Evolutionary conservation across 2,113 vertebrate genomes (phyloP).

Genomic region (Chrysemys picta): DNA sequence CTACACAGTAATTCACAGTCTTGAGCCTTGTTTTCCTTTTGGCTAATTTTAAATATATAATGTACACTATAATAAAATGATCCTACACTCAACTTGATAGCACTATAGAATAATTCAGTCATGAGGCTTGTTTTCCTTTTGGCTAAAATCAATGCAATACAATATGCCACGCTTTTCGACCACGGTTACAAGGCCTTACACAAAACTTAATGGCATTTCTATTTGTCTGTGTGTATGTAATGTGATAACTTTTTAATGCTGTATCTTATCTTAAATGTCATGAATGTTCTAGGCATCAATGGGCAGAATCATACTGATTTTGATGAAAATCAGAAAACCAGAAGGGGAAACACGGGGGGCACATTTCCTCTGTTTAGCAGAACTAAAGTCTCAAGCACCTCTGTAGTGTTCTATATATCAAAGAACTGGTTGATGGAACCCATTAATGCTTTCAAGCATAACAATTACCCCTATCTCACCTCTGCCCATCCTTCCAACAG

Average conservation of each 20-base stretch:
- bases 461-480: background rate
- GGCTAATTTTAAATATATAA: background rate
- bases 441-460: background rate
- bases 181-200: background rate
- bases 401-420: background rate
- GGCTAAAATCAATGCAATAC: background rate
- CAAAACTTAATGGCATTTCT: background rate
- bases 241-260: background rate
- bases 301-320: background rate
- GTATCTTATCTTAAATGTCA: background rate
- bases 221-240: background rate
- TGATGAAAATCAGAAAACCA: background rate
- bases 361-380: background rate
- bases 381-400: background rate
- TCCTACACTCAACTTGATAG: background rate
- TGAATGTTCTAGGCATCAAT: background rate
- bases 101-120: background rate
- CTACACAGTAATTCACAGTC: background rate
- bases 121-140: background rate
- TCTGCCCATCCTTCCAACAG: too few species aligned
- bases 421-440: background rate
- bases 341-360: background rate
- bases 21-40: background rate
- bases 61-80: background rate
- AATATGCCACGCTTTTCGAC: background rate